Evolutionary conservation across 1,140 invertebrate species (phyloP), one percentile per base, ranked within the genome.

Genomic region (Batillaria attramentaria): DNA sequence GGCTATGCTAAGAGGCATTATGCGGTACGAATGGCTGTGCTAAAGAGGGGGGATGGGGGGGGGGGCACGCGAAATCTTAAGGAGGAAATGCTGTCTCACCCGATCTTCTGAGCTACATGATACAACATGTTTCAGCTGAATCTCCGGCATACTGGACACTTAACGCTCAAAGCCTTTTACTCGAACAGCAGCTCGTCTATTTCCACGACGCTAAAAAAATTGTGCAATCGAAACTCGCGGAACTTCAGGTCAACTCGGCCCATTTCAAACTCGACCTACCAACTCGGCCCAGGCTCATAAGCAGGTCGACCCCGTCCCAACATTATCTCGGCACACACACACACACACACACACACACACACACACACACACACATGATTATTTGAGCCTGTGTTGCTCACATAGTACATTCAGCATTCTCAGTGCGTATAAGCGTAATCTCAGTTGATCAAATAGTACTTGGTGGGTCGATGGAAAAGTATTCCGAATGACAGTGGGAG

Each of bases 81-180:
- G 10, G 46, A 28, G 46, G 46, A 31, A 42, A 42, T n/a, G 13
- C 10, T 75, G 16, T 13, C 66, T 70, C n/a, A 70, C 68, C 39
- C 68, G 37, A 42, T 70, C 68, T 42, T 70, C 68, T 37, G 68
- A 70, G 28, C 68, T 70, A 42, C 68, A 70, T 24, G 68, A 43
- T 42, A 70, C 68, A n/a, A 70, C 39, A 10, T 70, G 39, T 42
- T 70, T 70, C 39, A 70, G 13, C 24, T n/a, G 8, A 39, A 70
- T 70, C 68, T 70, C 68, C 18, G 68, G 68, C 68, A 70, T 70
- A 18, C 10, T 42, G 18, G 37, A n/a, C 3, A 3, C 42, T 68
- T 16, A 5, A 13, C 16, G 20, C 37, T 35, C 20, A 13, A 24
- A 28, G 65, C 65, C 20, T 33, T 62, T 28, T 28, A n/a, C 57